phyloP scores from a whole-genome alignment of 2,113 vertebrate genomes.

The Seriola aureovittata region DNA sequence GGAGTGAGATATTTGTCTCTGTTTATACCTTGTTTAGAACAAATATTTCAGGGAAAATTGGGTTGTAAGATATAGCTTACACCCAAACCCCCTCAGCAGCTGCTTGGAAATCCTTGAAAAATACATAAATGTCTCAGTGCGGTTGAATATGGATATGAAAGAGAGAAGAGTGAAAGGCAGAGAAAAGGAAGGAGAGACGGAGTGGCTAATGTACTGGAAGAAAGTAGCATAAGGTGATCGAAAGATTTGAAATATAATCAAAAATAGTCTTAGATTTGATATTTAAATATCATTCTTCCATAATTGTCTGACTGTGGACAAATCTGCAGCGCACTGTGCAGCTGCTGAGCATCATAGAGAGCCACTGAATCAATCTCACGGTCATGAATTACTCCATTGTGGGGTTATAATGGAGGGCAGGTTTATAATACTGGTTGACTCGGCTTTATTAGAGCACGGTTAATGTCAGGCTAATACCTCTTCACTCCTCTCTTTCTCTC shows the following conservation, averaged over 20 bases:
- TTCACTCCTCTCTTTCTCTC: conserved; percentile 18
- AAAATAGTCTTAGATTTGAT: conserved; percentile 15
- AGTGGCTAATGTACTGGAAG: not conserved
- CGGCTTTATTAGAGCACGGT: conserved; percentile 39
- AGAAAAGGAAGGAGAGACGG: not conserved
- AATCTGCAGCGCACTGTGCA: conserved; percentile 1
- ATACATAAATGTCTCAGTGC: not conserved
- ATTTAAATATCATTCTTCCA: conserved; percentile 8
- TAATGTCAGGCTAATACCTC: conserved; percentile 46
- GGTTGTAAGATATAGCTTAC: not conserved
- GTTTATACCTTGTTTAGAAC: conserved; percentile 2
- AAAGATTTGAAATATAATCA: conserved; percentile 21
- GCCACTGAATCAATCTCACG: conserved; percentile 38
- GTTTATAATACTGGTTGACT: conserved; percentile 50
- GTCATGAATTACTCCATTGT: conserved; percentile 51
- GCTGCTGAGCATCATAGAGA: conserved; percentile 29
- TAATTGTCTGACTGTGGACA: conserved; percentile 17
- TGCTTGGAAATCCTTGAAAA: conserved; percentile 23
- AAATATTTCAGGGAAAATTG: not conserved
- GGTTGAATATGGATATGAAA: conserved; percentile 2
- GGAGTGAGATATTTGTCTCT: conserved; percentile 24
- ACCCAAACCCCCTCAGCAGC: conserved; percentile 5
- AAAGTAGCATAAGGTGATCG: not conserved
- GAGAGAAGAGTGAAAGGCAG: not conserved
- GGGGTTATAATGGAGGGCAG: conserved; percentile 53